Evolutionary conservation across 2,113 vertebrate species (phyloP).

Genomic region (Rhineura floridana): DNA sequence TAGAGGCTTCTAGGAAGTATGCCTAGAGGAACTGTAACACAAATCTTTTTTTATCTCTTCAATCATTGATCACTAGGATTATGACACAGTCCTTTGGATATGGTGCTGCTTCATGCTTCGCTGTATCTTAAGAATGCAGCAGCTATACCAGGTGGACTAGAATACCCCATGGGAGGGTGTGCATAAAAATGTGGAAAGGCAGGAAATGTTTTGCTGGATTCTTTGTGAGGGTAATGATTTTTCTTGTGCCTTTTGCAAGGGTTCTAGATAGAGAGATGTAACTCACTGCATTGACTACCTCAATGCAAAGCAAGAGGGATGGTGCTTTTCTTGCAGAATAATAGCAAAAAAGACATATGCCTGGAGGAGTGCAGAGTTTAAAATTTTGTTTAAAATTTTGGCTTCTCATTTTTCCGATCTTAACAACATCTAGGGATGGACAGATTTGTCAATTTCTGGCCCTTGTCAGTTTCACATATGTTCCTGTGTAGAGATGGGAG

Average conservation of each 20-base stretch:
- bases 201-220: neutral
- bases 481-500: too few relatives aligned
- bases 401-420: too few relatives aligned
- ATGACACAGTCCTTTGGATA: constrained; percentile 66
- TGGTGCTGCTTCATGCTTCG: constrained; percentile 65
- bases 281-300: too few relatives aligned
- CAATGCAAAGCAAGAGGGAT: too few relatives aligned
- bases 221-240: neutral
- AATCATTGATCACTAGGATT: constrained; percentile 57
- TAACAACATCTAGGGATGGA: too few relatives aligned
- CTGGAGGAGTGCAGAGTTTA: too few relatives aligned
- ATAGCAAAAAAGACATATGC: too few relatives aligned
- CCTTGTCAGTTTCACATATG: too few relatives aligned
- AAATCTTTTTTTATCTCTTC: constrained; percentile 42
- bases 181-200: neutral
- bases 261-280: neutral
- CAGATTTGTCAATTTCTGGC: too few relatives aligned
- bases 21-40: constrained; percentile 44
- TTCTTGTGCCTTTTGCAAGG: neutral
- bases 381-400: too few relatives aligned
- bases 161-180: neutral
- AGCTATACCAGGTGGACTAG: constrained; percentile 10
- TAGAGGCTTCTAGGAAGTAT: constrained; percentile 58
- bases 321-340: too few relatives aligned
- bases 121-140: constrained; percentile 8